Percentiles rank a stretch among this genome's conserved stretches.
Evolutionary conservation across 1,140 invertebrate genomes (phyloP).

Genomic region (Drosophila paulistorum): DNA sequence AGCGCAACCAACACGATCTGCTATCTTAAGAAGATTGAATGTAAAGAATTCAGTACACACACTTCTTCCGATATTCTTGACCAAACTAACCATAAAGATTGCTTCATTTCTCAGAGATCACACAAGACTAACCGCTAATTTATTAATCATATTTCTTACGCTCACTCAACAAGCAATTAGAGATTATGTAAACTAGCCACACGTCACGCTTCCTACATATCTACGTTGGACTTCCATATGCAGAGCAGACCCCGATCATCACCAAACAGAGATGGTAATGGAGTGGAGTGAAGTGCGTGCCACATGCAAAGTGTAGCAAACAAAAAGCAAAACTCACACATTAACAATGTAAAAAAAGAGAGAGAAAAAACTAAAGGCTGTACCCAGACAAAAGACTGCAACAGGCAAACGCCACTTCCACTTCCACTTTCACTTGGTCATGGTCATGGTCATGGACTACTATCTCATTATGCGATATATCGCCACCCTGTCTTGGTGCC

Average conservation of each 20-base stretch:
- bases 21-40: neutral
- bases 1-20: neutral
- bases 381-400: slow-evolving; percentile 9
- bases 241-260: slow-evolving; percentile 10
- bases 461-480: slow-evolving; percentile 46
- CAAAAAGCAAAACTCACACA: neutral
- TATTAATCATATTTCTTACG: slow-evolving; percentile 59
- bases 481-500: slow-evolving; percentile 26
- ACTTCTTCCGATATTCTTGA: neutral
- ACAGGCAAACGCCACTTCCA: slow-evolving; percentile 24
- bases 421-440: slow-evolving; percentile 71
- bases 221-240: slow-evolving; percentile 21
- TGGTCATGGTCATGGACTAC: slow-evolving; percentile 62
- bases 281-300: slow-evolving; percentile 53
- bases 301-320: slow-evolving; percentile 64
- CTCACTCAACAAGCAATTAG: slow-evolving; percentile 60
- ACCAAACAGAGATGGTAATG: slow-evolving; percentile 15
- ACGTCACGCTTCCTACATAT: slow-evolving; percentile 45
- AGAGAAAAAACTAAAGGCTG: neutral
- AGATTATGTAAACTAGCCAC: slow-evolving; percentile 55
- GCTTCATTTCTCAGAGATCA: slow-evolving; percentile 14
- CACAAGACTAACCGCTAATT: slow-evolving; percentile 42
- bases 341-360: neutral
- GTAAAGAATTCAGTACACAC: neutral
- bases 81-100: neutral